Base-by-base conservation (phyloP, 2,888 invertebrate species). In the Thecophora atra region DNA sequence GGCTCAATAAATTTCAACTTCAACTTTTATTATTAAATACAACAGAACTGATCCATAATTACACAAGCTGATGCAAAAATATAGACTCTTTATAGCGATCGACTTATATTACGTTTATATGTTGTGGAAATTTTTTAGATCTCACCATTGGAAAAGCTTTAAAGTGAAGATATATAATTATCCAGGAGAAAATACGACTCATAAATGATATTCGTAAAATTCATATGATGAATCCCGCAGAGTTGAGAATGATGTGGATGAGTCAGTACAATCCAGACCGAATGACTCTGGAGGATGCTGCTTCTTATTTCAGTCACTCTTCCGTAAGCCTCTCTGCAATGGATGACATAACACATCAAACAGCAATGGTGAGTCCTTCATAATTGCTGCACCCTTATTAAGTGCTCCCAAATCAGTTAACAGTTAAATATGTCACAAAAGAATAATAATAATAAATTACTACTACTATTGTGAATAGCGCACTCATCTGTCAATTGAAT, bases 161-260 rank as follows among this genome's bases (percentile, higher is more conserved):
- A 37, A 37, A 37, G 37, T 37, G 37, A 37, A 37, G 37, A 11
- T 8, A 37, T 37, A 37, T n/a, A 37, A 37, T 37, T n/a, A n/a
- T 37, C 37, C 6, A 37, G 11, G 6, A 37, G 37, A 8, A 37
- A 37, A 37, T 37, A 37, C 37, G 11, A 37, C 37, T 37, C 37
- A 37, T 37, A 37, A 15, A 47, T 47, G 47, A 47, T 6, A 15
- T 47, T 47, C 24, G 30, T 26, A 47, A 44, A 47, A 26, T 28
- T 8, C 37, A 26, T 30, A 76, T 8, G 74, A 82, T 83, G 83
- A 83, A 83, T 81, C 83, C 83, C 42, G 77, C 83, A 44, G 83
- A 83, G 71, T 74, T 78, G 66, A 76, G 78, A 75, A 78, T 78
- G 78, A 78, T 78, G 81, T 92, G 91, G 91, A 91, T 92, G 91